phyloP scores from a whole-genome alignment of 2,888 invertebrate genomes.

The Onthophagus sagittarius region DNA sequence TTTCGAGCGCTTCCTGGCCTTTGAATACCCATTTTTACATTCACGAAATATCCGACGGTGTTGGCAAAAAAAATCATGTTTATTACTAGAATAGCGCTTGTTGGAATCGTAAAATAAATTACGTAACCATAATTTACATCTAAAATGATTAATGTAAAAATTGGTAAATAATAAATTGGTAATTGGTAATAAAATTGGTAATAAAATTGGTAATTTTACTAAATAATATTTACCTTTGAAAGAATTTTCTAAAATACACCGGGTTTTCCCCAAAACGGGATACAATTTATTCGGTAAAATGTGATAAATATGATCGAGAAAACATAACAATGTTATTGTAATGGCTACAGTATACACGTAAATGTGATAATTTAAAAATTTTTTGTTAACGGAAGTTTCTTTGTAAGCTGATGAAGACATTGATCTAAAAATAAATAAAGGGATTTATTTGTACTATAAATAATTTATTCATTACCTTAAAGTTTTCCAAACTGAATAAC shows the following conservation, averaged over 20 bases:
- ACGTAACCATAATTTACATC: neutral
- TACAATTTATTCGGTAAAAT: neutral
- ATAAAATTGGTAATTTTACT: too few species aligned
- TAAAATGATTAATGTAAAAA: neutral
- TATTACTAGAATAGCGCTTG: neutral
- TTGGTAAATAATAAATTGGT: too few species aligned
- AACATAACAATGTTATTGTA: neutral
- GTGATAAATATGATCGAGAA: neutral
- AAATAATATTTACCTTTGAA: conserved; percentile 1
- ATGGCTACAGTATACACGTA: neutral
- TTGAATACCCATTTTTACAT: neutral
- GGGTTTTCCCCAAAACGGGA: neutral
- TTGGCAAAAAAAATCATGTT: neutral
- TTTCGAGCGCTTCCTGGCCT: neutral
- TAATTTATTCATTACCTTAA: neutral
- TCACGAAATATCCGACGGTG: neutral
- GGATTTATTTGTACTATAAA: neutral
- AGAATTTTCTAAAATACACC: neutral
- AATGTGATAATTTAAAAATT: neutral
- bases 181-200: too few species aligned
- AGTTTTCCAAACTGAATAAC: neutral
- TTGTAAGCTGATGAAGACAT: neutral
- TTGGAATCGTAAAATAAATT: conserved; percentile 1
- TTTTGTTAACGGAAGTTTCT: neutral
- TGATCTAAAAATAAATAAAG: neutral